phyloP scores from a whole-genome alignment of 2,797 vertebrate species.

The Sebastes matsubarae region DNA sequence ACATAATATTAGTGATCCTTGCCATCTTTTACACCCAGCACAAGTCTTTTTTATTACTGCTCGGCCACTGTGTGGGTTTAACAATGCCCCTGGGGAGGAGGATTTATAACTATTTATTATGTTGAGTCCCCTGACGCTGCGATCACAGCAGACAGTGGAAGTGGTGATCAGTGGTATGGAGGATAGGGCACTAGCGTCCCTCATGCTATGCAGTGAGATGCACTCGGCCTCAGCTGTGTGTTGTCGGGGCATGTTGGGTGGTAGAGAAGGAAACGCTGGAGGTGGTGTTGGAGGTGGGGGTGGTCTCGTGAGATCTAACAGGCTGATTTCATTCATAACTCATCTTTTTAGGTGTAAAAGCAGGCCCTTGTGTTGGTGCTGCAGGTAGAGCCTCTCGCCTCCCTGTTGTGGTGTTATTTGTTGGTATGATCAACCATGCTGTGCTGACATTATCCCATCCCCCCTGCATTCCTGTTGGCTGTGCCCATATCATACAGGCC shows the following conservation, averaged over 20 bases:
- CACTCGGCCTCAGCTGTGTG: conserved; percentile 20
- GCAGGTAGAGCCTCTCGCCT: conserved; percentile 12
- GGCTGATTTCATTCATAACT: conserved; percentile 41
- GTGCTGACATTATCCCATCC: conserved; percentile 54
- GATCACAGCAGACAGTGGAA: conserved; percentile 7
- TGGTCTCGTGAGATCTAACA: conserved; percentile 35
- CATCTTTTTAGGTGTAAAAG: conserved; percentile 10
- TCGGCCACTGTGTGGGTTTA: conserved; percentile 40
- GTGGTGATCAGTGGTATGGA: neutral
- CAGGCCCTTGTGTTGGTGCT: conserved; percentile 18
- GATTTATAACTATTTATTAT: conserved; percentile 64
- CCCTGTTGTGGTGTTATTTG: conserved; percentile 38
- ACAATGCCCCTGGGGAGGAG: conserved; percentile 23
- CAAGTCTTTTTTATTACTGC: conserved; percentile 45
- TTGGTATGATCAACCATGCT: conserved; percentile 55
- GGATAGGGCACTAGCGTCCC: conserved; percentile 4
- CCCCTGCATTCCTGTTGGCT: conserved; percentile 47
- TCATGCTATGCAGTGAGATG: conserved; percentile 23
- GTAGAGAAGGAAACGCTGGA: conserved; percentile 16
- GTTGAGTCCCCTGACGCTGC: conserved; percentile 24
- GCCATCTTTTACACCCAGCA: conserved; percentile 37
- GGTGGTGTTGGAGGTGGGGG: conserved; percentile 3
- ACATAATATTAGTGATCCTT: conserved; percentile 39
- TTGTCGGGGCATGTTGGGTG: conserved; percentile 46
- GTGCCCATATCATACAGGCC: conserved; percentile 63